Conservation (phyloP, 2,113 vertebrate genomes). For the Neolamprologus sp. region DNA sequence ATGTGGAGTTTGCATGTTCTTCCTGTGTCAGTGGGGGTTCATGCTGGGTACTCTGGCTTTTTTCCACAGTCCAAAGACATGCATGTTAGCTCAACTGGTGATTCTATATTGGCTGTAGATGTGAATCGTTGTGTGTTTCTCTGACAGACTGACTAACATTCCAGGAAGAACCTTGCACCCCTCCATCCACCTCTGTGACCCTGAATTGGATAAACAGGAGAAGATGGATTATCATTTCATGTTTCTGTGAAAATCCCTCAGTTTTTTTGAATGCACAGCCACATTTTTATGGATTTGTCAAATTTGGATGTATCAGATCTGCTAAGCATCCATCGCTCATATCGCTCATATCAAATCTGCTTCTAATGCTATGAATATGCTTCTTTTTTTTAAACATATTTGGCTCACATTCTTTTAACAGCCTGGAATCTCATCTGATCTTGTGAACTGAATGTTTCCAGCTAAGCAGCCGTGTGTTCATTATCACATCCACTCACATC, state of each 20-base stretch:
- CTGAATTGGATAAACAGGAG: neutral
- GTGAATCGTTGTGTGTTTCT: neutral
- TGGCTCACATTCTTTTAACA: neutral
- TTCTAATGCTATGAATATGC: neutral
- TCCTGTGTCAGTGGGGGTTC: neutral
- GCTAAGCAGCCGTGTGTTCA: neutral
- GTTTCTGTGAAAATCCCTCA: neutral
- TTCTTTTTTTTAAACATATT: neutral
- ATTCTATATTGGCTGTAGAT: neutral
- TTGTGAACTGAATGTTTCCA: neutral
- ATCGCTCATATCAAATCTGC: neutral
- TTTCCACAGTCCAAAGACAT: neutral
- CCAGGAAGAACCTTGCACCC: neutral
- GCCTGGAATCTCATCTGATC: neutral
- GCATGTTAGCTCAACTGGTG: neutral
- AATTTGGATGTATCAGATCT: neutral
- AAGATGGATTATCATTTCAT: neutral
- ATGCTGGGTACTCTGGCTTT: neutral
- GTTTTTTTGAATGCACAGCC: neutral
- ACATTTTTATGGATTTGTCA: neutral
- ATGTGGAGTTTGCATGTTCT: neutral
- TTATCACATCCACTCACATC: neutral
- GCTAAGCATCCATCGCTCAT: neutral
- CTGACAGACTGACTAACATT: neutral
- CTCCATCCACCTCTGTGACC: neutral